A percentile compares a stretch with the other conserved stretches of the same genome.
phyloP scores from a whole-genome alignment of 1,140 invertebrate genomes.

The Pseudomyrmex dendroicus region DNA sequence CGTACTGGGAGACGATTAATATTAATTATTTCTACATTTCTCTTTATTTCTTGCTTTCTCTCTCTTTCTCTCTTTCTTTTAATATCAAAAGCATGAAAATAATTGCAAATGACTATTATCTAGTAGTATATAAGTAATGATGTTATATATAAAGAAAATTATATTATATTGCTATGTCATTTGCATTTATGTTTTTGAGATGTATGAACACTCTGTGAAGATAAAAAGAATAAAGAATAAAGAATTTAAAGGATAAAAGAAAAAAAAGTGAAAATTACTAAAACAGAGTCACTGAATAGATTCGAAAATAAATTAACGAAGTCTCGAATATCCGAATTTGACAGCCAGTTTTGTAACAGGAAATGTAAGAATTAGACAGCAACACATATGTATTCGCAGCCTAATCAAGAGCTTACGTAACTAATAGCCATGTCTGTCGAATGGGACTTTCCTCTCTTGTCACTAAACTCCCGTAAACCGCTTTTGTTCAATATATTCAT shows the following conservation, averaged over 20 bases:
- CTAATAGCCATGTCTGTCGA: conserved; percentile 36
- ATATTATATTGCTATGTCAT: background rate
- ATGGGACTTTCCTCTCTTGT: conserved; percentile 28
- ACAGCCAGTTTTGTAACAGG: conserved; percentile 21
- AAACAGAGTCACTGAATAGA: background rate
- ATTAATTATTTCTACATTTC: background rate
- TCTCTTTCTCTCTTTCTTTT: no score
- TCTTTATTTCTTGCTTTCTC: no score
- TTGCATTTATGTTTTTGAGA: conserved; percentile 2
- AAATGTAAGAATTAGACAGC: conserved; percentile 31
- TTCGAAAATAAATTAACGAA: conserved; percentile 38
- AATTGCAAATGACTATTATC: conserved; percentile 1
- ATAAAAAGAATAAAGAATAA: background rate
- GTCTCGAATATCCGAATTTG: conserved; percentile 31
- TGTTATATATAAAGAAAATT: background rate
- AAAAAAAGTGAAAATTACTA: background rate
- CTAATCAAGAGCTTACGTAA: conserved; percentile 57
- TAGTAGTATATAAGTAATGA: background rate
- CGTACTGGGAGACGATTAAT: background rate
- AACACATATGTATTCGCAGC: conserved; percentile 24
- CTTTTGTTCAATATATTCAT: conserved; percentile 56
- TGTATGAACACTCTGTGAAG: background rate
- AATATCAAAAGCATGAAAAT: background rate
- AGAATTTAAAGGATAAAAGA: background rate
- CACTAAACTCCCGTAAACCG: conserved; percentile 53